Evolutionary conservation across 2,113 vertebrate species (phyloP).

Genomic region (Heteronetta atricapilla): DNA sequence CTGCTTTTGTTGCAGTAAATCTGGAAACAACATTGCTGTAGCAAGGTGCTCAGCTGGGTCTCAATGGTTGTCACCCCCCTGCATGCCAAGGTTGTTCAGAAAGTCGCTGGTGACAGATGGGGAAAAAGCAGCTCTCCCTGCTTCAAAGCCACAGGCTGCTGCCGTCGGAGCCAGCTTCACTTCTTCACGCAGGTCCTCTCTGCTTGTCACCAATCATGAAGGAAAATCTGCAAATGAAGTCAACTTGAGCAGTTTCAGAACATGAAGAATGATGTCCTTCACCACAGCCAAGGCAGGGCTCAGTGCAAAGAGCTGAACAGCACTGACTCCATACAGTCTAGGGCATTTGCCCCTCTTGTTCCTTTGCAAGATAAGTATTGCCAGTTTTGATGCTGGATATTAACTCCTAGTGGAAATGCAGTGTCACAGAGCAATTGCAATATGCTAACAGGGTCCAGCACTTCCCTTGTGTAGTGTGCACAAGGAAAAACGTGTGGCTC

Average conservation of each 20-base stretch:
- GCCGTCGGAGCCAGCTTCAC: neutral
- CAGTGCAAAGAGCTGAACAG: neutral
- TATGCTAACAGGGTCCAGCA: neutral
- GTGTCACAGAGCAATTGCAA: neutral
- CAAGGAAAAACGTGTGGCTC: fast-evolving
- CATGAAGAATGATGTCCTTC: slow-evolving; percentile 21
- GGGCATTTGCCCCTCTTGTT: neutral
- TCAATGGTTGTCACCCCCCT: neutral
- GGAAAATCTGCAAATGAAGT: neutral
- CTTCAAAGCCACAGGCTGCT: neutral
- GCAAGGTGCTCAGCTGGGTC: neutral
- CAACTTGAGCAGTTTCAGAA: neutral
- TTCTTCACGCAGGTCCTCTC: fast-evolving
- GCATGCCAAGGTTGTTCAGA: neutral
- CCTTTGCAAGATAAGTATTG: neutral
- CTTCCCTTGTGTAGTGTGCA: neutral
- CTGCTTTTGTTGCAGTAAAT: neutral
- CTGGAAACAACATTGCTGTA: fast-evolving
- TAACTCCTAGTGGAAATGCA: fast-evolving
- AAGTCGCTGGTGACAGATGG: neutral
- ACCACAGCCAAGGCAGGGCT: neutral
- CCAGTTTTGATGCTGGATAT: neutral
- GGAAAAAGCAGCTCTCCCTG: neutral
- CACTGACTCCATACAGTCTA: neutral
- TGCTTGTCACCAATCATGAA: neutral